A percentile compares a stretch with the other conserved stretches of the same genome.
phyloP scores from a whole-genome alignment of 1,140 invertebrate genomes.

The Phymorhynchus buccinoides region DNA sequence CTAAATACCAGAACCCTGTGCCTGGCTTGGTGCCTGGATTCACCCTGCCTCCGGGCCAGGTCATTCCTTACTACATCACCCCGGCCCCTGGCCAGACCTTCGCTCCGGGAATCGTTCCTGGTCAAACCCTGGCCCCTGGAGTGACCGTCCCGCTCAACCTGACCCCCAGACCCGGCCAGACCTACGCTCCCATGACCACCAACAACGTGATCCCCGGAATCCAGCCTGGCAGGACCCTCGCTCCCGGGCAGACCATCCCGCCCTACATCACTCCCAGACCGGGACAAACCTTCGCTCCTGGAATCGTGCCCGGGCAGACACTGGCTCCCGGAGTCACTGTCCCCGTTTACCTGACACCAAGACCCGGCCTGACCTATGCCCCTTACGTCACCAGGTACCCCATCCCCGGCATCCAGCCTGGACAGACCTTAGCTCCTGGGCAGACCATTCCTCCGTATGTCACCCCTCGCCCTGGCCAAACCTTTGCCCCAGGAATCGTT shows the following conservation, averaged over 20 bases:
- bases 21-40: slow-evolving; percentile 24
- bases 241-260: slow-evolving; percentile 37
- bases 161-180: slow-evolving; percentile 44
- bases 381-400: slow-evolving; percentile 15
- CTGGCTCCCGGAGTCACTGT: slow-evolving; percentile 51
- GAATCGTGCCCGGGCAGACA: slow-evolving; percentile 47
- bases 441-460: slow-evolving; percentile 51
- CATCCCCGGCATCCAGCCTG: slow-evolving; percentile 21
- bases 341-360: slow-evolving; percentile 48
- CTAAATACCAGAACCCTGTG: not conserved
- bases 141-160: slow-evolving; percentile 34
- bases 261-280: slow-evolving; percentile 55
- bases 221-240: slow-evolving; percentile 51
- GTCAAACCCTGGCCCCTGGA: slow-evolving; percentile 49
- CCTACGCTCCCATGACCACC: slow-evolving; percentile 38
- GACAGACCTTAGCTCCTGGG: slow-evolving; percentile 40
- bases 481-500: slow-evolving; percentile 48
- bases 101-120: slow-evolving; percentile 52
- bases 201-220: slow-evolving; percentile 39
- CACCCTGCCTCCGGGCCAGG: slow-evolving; percentile 44
- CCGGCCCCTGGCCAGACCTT: slow-evolving; percentile 55
- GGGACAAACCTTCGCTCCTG: slow-evolving; percentile 54
- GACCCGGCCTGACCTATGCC: slow-evolving; percentile 50
- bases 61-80: slow-evolving; percentile 52
- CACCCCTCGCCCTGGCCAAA: slow-evolving; percentile 52